Base-by-base conservation (phyloP, 2,113 vertebrate species). In the Gracilinanus agilis region DNA sequence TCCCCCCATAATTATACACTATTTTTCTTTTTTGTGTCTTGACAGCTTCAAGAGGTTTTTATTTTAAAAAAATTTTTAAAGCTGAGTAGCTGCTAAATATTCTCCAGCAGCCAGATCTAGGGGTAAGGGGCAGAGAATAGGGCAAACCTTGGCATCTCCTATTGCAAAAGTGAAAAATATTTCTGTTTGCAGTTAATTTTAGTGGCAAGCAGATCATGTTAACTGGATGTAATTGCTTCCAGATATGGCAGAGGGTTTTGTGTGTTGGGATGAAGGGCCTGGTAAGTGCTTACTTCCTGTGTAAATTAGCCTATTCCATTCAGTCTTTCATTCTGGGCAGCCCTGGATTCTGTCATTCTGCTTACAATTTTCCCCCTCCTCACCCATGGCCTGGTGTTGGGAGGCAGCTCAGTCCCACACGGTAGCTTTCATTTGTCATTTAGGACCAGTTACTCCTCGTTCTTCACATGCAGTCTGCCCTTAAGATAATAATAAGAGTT, bases 241-340 rank as follows among this genome's bases (percentile, higher is more conserved):
- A 99, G 99, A 99, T 99, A 99, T 98, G 99, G 98, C 98, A 97
- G 98, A 98, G 98, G 99, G 98, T 98, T 98, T 98, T 98, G 98
- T 99, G 98, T 99, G 98, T 99, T 98, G 96, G 98, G 99, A 99
- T 98, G 98, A 99, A 99, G 98, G 98, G 98, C 98, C 98, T 98
- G 98, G 99, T 99, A 99, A 99, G 99, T 99, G 98, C 98, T 99
- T 96, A 98, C 99, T 99, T 99, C 99, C 99, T 99, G 99, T 99
- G 98, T 99, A 99, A 99, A 99, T 99, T 98, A 99, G 98, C 98
- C 98, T 98, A 92, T 98, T 99, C 98, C 98, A 98, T 99, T 99
- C 98, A 98, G 99, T 99, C 98, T 97, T 96, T 97, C 98, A 98
- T 97, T 95, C 98, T 95, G 96, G 53, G 94, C 97, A 98, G 98